phyloP scores from a whole-genome alignment of 1,140 invertebrate genomes.

The Tetranychus cinnabarinus region DNA sequence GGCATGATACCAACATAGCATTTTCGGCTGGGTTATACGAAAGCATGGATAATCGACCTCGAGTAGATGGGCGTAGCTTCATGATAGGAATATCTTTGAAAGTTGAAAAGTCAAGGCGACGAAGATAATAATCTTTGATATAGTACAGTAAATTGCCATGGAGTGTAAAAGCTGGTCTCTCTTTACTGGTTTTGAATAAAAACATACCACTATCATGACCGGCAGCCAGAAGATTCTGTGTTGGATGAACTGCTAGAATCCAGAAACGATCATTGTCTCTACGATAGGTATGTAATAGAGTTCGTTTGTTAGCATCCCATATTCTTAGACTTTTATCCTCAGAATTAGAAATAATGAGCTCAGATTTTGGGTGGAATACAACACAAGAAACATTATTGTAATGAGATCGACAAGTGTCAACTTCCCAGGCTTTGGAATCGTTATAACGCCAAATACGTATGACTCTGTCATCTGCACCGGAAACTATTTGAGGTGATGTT shows the following conservation, averaged over 20 bases:
- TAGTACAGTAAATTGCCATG: constrained; percentile 85
- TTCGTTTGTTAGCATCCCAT: constrained; percentile 95
- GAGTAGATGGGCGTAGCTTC: constrained; percentile 40
- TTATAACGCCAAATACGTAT: constrained; percentile 99
- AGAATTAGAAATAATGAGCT: constrained; percentile 86
- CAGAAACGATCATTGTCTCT: constrained; percentile 91
- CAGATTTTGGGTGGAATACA: constrained; percentile 87
- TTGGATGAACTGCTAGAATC: constrained; percentile 69
- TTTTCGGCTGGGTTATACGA: constrained; percentile 92
- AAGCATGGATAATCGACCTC: constrained; percentile 23
- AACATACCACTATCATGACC: constrained; percentile 89
- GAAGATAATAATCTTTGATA: constrained; percentile 75
- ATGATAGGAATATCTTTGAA: constrained; percentile 78
- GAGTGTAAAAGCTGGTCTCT: constrained; percentile 82
- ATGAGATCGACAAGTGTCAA: constrained; percentile 93
- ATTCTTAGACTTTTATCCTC: constrained; percentile 95
- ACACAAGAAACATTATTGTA: constrained; percentile 99
- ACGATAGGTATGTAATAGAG: constrained; percentile 82
- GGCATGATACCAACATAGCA: constrained; percentile 54
- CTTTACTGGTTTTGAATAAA: constrained; percentile 65
- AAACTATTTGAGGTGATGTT: constrained; percentile 76
- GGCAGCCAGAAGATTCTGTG: constrained; percentile 48
- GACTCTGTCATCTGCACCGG: constrained; percentile 88
- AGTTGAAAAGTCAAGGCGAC: constrained; percentile 71
- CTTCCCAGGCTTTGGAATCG: constrained; percentile 95